Evolutionary conservation across 37 sponge, comb jelly and placozoan genomes (phyloP).

Genomic region (Lycopodina hypogea): DNA sequence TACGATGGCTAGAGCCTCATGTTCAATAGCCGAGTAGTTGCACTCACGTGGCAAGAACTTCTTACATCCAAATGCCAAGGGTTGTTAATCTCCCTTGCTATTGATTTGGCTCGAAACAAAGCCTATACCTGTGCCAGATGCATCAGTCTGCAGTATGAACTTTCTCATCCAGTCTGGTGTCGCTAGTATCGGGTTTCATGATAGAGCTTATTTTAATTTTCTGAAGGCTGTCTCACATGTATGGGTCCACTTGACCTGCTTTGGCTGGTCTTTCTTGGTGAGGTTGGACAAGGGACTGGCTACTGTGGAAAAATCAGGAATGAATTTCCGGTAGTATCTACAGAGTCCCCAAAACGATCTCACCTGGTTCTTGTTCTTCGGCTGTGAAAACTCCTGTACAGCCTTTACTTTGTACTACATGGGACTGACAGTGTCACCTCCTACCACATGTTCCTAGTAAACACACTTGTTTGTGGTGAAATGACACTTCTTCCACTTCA

Average conservation of each 20-base stretch:
- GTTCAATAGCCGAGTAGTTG: conserved; percentile 46
- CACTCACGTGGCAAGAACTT: conserved; percentile 25
- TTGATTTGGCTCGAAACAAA: conserved; percentile 51
- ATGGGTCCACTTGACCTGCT: conserved; percentile 34
- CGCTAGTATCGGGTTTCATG: conserved; percentile 25
- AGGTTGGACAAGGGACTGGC: conserved; percentile 46
- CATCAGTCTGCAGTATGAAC: conserved; percentile 59
- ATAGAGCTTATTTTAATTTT: conserved; percentile 1
- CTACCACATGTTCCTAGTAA: conserved; percentile 63
- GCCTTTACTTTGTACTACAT: conserved; percentile 47
- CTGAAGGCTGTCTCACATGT: conserved; percentile 43
- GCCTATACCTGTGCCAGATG: conserved; percentile 46
- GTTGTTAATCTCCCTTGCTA: conserved; percentile 26
- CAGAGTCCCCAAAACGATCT: conserved; percentile 61
- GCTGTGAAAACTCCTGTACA: conserved; percentile 27
- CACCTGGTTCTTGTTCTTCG: conserved; percentile 49
- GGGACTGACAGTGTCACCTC: conserved; percentile 43
- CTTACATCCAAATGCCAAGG: conserved; percentile 45
- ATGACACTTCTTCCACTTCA: conserved; percentile 57
- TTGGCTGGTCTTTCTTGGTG: conserved; percentile 33
- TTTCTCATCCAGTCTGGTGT: conserved; percentile 35
- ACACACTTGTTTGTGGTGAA: conserved; percentile 41
- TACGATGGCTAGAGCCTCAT: no score
- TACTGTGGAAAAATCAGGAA: conserved; percentile 37
- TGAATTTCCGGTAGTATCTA: conserved; percentile 63